Evolutionary conservation across 2,888 invertebrate species (phyloP).

Genomic region (Lymantria dispar): DNA sequence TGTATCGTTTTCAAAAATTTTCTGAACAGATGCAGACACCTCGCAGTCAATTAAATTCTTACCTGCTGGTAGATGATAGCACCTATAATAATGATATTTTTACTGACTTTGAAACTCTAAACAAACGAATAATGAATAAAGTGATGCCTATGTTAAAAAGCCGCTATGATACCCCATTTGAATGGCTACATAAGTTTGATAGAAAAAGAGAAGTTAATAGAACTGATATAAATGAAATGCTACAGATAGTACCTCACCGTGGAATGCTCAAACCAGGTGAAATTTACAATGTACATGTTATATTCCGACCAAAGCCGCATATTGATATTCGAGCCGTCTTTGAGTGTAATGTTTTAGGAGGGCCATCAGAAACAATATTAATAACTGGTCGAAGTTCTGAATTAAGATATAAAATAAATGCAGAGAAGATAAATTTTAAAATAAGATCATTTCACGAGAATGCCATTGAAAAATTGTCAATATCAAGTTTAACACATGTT

Average conservation of each 20-base stretch:
- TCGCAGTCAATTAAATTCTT: background rate
- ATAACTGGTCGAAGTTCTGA: slow-evolving; percentile 78
- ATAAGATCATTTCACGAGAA: slow-evolving; percentile 69
- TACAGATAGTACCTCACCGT: slow-evolving; percentile 71
- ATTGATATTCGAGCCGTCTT: slow-evolving; percentile 67
- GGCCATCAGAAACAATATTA: slow-evolving; percentile 75
- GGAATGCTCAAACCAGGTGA: slow-evolving; percentile 79
- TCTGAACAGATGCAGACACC: background rate
- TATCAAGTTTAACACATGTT: slow-evolving; percentile 77
- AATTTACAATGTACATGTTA: slow-evolving; percentile 69
- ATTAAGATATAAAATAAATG: slow-evolving; percentile 74
- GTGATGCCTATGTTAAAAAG: slow-evolving; percentile 56
- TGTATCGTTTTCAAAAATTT: background rate
- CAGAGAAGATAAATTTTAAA: slow-evolving; percentile 64
- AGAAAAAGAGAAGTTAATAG: slow-evolving; percentile 34
- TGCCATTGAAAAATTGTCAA: slow-evolving; percentile 52
- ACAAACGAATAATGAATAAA: slow-evolving; percentile 46
- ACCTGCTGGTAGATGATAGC: background rate
- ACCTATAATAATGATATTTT: slow-evolving; percentile 5
- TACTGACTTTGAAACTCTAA: slow-evolving; percentile 30
- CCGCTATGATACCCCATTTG: slow-evolving; percentile 47
- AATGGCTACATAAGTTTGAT: slow-evolving; percentile 60
- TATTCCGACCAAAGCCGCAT: slow-evolving; percentile 69
- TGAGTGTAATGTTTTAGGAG: slow-evolving; percentile 80
- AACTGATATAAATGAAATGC: slow-evolving; percentile 55